A percentile compares a stretch with the other conserved stretches of the same genome.
Evolutionary conservation across 64 coral and sea anemone species (phyloP).

Genomic region (Actinia equina): DNA sequence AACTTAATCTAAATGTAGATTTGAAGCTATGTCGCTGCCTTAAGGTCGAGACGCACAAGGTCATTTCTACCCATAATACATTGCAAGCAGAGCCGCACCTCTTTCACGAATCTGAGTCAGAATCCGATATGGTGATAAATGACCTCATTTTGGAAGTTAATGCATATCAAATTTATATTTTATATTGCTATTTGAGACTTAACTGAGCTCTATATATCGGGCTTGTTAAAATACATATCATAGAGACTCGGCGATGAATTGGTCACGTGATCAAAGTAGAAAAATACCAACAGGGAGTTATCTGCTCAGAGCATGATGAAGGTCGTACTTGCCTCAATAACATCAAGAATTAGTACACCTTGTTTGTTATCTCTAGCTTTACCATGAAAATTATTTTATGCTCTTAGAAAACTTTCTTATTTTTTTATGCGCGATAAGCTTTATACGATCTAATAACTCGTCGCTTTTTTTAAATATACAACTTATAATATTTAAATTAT

Average conservation of each 20-base stretch:
- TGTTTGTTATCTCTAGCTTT: no score
- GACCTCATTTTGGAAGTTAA: not conserved
- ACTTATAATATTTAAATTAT: no score
- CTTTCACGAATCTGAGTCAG: not conserved
- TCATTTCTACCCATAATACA: not conserved
- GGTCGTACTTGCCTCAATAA: no score
- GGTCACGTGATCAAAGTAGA: not conserved
- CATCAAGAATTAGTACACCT: no score
- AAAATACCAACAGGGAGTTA: not conserved
- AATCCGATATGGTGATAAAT: not conserved
- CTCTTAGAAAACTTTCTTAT: no score
- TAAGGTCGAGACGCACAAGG: not conserved
- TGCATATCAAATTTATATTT: not conserved
- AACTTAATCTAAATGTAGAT: not conserved
- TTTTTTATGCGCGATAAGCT: no score
- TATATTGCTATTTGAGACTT: not conserved
- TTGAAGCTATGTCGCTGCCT: not conserved
- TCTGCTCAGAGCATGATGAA: no score
- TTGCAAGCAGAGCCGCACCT: not conserved
- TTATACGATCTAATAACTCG: no score
- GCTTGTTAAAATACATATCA: no score
- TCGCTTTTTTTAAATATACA: no score
- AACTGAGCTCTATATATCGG: no score
- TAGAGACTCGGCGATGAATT: not conserved
- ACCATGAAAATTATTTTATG: no score